Evolutionary conservation across 2,888 invertebrate species (phyloP).

Genomic region (Acanthacorydalis orientalis): DNA sequence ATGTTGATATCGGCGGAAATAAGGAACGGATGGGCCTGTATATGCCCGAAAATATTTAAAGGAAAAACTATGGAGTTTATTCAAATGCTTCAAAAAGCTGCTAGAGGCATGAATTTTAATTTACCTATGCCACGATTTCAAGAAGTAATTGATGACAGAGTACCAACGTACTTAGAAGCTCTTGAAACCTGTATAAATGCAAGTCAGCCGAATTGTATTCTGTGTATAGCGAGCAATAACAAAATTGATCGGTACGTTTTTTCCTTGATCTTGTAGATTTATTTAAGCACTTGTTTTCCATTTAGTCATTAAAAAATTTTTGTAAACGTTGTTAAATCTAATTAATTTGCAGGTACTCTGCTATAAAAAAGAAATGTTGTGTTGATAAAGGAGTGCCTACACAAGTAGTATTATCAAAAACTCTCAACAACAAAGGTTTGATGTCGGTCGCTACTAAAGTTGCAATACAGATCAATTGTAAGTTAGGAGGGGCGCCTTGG

Average conservation of each 20-base stretch:
- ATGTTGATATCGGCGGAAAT: conserved; percentile 25
- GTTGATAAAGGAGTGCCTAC: conserved; percentile 57
- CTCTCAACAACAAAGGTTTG: conserved; percentile 39
- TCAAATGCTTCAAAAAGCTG: conserved; percentile 22
- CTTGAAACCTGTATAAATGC: conserved; percentile 39
- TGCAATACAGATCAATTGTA: conserved; percentile 84
- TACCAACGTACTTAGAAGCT: conserved; percentile 37
- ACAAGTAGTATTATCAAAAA: conserved; percentile 38
- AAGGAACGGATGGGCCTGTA: conserved; percentile 29
- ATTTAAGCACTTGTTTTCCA: conserved; percentile 7
- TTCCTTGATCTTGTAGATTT: conserved; percentile 2
- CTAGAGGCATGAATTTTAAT: conserved; percentile 29
- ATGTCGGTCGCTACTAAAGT: conserved; percentile 84
- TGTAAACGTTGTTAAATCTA: too few species aligned
- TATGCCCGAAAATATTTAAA: conserved; percentile 27
- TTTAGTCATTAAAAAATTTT: too few species aligned
- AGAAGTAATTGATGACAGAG: conserved; percentile 38
- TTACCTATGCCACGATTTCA: conserved; percentile 27
- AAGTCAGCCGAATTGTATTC: conserved; percentile 41
- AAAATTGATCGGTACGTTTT: conserved; percentile 41
- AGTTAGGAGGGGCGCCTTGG: conserved; percentile 87
- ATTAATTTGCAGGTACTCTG: conserved; percentile 44
- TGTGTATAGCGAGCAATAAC: conserved; percentile 49
- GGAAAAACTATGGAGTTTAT: conserved; percentile 31
- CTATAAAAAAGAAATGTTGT: conserved; percentile 74